A percentile compares a stretch with the other conserved stretches of the same genome.
phyloP scores from a whole-genome alignment of 2,888 invertebrate genomes.

The Ariolimax columbianus region DNA sequence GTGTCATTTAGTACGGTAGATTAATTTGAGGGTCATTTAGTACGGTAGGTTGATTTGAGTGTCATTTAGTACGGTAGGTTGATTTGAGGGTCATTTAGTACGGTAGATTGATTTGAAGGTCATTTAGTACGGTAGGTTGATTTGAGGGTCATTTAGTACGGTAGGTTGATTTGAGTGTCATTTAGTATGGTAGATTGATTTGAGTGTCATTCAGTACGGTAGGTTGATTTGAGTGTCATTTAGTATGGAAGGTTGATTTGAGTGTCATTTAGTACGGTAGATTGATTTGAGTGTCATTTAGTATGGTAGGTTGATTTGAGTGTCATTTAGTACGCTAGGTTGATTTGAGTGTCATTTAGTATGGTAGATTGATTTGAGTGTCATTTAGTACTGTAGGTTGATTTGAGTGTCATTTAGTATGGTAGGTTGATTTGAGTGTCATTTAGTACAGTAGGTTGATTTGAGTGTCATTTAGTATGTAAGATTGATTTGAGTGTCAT shows the following conservation, averaged over 20 bases:
- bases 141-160: background rate
- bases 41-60: slow-evolving; percentile 75
- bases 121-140: slow-evolving; percentile 83
- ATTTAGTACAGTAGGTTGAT: background rate
- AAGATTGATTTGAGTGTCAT: slow-evolving; percentile 56
- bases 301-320: slow-evolving; percentile 76
- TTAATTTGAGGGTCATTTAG: slow-evolving; percentile 83
- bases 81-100: background rate
- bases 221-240: slow-evolving; percentile 49
- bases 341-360: background rate
- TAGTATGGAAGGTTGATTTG: background rate
- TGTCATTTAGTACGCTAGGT: background rate
- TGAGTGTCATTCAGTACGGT: slow-evolving; percentile 85
- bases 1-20: background rate
- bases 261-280: background rate
- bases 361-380: slow-evolving; percentile 77
- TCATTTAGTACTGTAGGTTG: slow-evolving; percentile 84
- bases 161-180: background rate
- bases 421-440: background rate
- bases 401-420: background rate
- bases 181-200: background rate
- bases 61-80: background rate
- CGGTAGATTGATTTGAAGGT: slow-evolving; percentile 75
- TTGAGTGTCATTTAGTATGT: slow-evolving; percentile 85
- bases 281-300: slow-evolving; percentile 84